Percentiles rank a stretch among this genome's conserved stretches.
Evolutionary conservation across 2,797 vertebrate genomes (phyloP).

Genomic region (Phoxinus dragarum): DNA sequence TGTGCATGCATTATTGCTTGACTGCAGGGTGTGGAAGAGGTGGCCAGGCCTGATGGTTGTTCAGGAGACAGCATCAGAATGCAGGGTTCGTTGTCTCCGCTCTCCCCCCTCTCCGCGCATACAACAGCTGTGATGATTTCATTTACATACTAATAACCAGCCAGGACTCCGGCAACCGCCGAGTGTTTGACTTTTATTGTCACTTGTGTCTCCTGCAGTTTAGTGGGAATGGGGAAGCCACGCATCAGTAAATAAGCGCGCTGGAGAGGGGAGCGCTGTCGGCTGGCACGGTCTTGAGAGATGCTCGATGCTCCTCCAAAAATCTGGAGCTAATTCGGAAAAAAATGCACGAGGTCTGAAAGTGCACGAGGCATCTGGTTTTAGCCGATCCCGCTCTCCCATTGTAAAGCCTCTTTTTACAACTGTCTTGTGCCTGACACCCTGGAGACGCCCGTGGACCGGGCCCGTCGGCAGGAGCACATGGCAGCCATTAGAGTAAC

Average conservation of each 20-base stretch:
- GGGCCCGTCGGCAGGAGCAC: constrained; percentile 56
- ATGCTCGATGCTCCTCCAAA: constrained; percentile 43
- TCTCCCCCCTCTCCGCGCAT: constrained; percentile 75
- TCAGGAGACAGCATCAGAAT: constrained; percentile 62
- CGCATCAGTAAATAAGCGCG: constrained; percentile 89
- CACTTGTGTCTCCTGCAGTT: constrained; percentile 86
- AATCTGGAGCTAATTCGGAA: constrained; percentile 50
- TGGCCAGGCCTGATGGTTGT: constrained; percentile 52
- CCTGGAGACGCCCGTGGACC: constrained; percentile 49
- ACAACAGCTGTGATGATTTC: constrained; percentile 91
- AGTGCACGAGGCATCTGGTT: constrained; percentile 48
- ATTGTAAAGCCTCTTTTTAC: constrained; percentile 52
- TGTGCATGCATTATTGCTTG: constrained; percentile 45
- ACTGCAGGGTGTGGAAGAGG: constrained; percentile 50
- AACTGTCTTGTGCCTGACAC: constrained; percentile 59
- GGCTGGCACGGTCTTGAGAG: constrained; percentile 34
- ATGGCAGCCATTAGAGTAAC: constrained; percentile 64
- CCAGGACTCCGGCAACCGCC: constrained; percentile 85
- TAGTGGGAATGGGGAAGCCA: constrained; percentile 84
- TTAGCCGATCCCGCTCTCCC: constrained; percentile 28
- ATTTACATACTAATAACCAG: constrained; percentile 94
- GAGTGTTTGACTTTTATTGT: constrained; percentile 85
- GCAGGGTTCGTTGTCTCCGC: constrained; percentile 39
- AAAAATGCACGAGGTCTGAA: constrained; percentile 25
- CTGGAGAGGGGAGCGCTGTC: constrained; percentile 58